These are phyloP conservation scores for Rhodophaea formosa DNA, from an alignment of 2,888 invertebrate genomes.

Conservation along the genomic window DNA sequence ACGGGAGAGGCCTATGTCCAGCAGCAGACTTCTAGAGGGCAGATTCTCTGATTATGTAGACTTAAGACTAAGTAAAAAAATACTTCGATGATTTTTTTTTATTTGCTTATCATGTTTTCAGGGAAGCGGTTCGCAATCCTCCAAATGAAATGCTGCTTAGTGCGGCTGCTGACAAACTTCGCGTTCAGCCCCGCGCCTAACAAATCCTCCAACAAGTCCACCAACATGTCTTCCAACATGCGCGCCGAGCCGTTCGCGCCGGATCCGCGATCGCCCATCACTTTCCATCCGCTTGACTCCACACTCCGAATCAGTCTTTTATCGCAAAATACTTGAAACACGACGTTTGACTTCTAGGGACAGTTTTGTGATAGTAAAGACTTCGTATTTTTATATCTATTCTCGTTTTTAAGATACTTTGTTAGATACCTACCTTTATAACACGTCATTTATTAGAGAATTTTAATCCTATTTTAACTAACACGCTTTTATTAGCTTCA, in stretches of 20 bases:
- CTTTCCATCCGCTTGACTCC: constrained; percentile 14
- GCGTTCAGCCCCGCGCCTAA: constrained; percentile 13
- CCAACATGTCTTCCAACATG: too few species aligned
- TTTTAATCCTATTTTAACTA: too few species aligned
- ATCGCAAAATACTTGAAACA: constrained; percentile 4
- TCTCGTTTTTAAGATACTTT: background rate
- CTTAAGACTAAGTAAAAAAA: too few species aligned
- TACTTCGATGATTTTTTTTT: too few species aligned
- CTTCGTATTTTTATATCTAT: background rate
- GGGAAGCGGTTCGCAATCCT: constrained; percentile 15
- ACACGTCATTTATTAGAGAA: too few species aligned
- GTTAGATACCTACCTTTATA: too few species aligned
- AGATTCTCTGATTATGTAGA: too few species aligned
- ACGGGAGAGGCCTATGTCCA: too few species aligned
- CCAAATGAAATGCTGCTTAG: constrained; percentile 17
- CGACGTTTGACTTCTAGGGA: background rate
- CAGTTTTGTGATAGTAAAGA: background rate
- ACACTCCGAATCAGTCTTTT: constrained; percentile 15
- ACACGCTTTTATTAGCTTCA: too few species aligned
- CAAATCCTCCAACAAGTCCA: background rate
- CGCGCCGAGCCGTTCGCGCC: constrained; percentile 11
- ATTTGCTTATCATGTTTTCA: background rate
- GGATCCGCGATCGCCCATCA: constrained; percentile 2
- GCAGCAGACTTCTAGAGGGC: too few species aligned
- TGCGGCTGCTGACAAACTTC: constrained; percentile 10